These are phyloP conservation scores for Amphipyra berbera DNA, from an alignment of 2,888 invertebrate species.

Conservation along the genomic window DNA sequence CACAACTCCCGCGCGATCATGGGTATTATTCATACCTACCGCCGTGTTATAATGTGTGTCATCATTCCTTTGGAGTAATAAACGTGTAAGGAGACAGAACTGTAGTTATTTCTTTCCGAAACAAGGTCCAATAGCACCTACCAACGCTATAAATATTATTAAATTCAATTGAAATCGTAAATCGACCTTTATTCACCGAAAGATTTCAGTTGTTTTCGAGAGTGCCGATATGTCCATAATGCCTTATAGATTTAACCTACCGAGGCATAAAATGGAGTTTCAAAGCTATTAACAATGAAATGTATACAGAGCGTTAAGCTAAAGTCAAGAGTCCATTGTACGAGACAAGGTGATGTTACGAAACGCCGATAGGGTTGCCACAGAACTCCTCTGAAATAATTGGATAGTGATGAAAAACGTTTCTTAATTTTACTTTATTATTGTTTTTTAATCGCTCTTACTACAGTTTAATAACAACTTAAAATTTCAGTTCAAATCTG, in stretches of 20 bases:
- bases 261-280: slow-evolving; percentile 66
- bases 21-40: too few relatives aligned
- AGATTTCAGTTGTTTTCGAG: slow-evolving; percentile 33
- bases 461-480: slow-evolving; percentile 28
- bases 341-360: slow-evolving; percentile 78
- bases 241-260: slow-evolving; percentile 57
- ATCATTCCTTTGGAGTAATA: too few relatives aligned
- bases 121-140: too few relatives aligned
- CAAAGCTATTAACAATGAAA: slow-evolving; percentile 67
- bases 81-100: too few relatives aligned
- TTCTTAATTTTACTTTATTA: slow-evolving; percentile 46
- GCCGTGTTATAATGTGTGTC: too few relatives aligned
- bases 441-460: slow-evolving; percentile 20
- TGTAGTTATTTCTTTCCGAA: too few relatives aligned
- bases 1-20: too few relatives aligned
- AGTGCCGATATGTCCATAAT: slow-evolving; percentile 32
- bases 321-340: slow-evolving; percentile 69
- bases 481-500: slow-evolving; percentile 4
- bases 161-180: slow-evolving; percentile 17
- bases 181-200: slow-evolving; percentile 18
- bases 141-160: too few relatives aligned
- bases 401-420: slow-evolving; percentile 39
- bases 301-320: slow-evolving; percentile 70
- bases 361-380: slow-evolving; percentile 62
- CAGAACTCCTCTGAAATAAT: slow-evolving; percentile 29